Evolutionary conservation across 2,797 vertebrate species (phyloP).

Genomic region (Gobionotothen gibberifrons): DNA sequence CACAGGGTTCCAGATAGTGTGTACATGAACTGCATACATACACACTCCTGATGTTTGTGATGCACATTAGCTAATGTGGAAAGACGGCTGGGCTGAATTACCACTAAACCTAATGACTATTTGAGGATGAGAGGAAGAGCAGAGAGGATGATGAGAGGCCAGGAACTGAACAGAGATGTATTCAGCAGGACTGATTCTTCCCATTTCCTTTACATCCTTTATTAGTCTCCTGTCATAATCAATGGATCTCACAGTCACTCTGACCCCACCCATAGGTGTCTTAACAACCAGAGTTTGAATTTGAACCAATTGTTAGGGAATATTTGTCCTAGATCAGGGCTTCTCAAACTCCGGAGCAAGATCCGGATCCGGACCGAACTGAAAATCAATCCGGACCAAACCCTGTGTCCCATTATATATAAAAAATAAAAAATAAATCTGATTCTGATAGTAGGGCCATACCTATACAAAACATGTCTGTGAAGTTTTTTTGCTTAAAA

Average conservation of each 20-base stretch:
- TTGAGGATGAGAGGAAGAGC: conserved; percentile 65
- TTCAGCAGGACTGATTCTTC: conserved; percentile 29
- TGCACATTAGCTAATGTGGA: conserved; percentile 78
- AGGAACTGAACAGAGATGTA: conserved; percentile 44
- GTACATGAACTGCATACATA: conserved; percentile 46
- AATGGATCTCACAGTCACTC: neutral
- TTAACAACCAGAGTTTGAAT: no score
- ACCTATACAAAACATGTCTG: no score
- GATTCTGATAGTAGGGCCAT: no score
- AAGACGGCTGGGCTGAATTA: conserved; percentile 74
- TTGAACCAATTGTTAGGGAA: no score
- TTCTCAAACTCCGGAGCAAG: no score
- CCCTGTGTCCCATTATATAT: no score
- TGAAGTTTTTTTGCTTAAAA: no score
- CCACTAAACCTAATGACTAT: conserved; percentile 78
- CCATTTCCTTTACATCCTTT: neutral
- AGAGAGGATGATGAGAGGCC: conserved; percentile 48
- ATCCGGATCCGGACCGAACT: no score
- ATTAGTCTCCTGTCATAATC: conserved; percentile 4
- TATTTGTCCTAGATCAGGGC: no score
- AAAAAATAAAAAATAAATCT: no score
- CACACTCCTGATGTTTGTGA: conserved; percentile 58
- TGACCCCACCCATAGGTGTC: no score
- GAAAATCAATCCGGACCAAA: no score
- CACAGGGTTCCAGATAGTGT: conserved; percentile 37